phyloP scores from a whole-genome alignment of 2,888 invertebrate genomes.

The Bugulina stolonifera region DNA sequence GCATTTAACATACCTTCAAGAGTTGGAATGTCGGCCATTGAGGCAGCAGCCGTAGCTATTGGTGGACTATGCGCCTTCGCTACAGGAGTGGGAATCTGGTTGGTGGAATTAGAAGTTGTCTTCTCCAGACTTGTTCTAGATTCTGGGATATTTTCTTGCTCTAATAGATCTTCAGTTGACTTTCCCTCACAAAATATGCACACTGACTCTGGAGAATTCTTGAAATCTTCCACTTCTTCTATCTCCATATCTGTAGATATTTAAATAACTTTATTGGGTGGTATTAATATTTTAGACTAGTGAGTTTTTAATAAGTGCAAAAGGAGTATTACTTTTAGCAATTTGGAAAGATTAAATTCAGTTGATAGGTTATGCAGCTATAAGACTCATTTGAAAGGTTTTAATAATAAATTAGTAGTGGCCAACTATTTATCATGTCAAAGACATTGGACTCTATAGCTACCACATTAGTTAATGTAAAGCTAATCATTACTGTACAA shows the following conservation, averaged over 20 bases:
- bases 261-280: background rate
- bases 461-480: background rate
- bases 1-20: conserved; percentile 4
- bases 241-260: conserved; percentile 16
- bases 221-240: conserved; percentile 6
- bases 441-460: background rate
- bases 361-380: too few species aligned
- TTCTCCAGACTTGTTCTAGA: background rate
- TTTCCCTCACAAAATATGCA: conserved; percentile 19
- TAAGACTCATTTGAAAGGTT: background rate
- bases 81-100: background rate
- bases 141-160: conserved; percentile 15
- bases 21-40: background rate
- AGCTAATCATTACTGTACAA: background rate
- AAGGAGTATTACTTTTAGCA: background rate
- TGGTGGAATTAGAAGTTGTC: background rate
- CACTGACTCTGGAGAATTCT: background rate
- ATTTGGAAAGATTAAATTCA: background rate
- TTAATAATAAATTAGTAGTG: background rate
- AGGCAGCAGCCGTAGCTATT: background rate
- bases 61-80: background rate
- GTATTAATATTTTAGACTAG: too few species aligned
- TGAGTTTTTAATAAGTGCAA: background rate
- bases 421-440: background rate
- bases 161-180: background rate